Percentiles rank a stretch among this genome's conserved stretches.
Conservation (phyloP, 2,113 vertebrate genomes). For the Acanthochromis polyacanthus region DNA sequence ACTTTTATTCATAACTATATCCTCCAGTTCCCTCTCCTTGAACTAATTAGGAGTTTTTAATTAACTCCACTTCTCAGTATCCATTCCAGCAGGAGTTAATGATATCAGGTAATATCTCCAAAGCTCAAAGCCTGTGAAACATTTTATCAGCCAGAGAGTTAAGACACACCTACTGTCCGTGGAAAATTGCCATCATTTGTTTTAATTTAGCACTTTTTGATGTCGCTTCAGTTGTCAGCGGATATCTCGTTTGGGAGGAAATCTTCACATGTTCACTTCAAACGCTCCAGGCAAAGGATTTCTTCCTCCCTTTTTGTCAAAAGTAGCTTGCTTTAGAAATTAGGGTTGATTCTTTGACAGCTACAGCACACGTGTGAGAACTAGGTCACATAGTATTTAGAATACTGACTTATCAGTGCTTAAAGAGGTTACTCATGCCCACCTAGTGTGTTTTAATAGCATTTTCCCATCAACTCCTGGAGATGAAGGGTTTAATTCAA, state of each 20-base stretch:
- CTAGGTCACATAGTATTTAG: constrained; percentile 76
- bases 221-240: constrained; percentile 73
- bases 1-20: too few species aligned
- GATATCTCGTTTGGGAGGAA: constrained; percentile 70
- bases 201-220: constrained; percentile 70
- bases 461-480: constrained; percentile 13
- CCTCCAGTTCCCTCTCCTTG: background rate
- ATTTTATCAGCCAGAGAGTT: constrained; percentile 42
- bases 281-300: constrained; percentile 76
- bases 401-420: constrained; percentile 58
- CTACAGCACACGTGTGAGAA: constrained; percentile 71
- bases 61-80: constrained; percentile 5
- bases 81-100: constrained; percentile 19
- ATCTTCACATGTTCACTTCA: constrained; percentile 76
- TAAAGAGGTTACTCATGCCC: constrained; percentile 69
- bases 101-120: constrained; percentile 48
- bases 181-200: constrained; percentile 71
- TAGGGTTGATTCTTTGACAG: constrained; percentile 74
- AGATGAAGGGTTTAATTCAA: constrained; percentile 19
- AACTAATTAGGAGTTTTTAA: constrained; percentile 18
- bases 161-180: constrained; percentile 64
- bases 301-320: constrained; percentile 67
- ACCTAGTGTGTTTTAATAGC: constrained; percentile 54
- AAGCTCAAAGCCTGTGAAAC: constrained; percentile 31
- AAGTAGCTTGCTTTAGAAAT: constrained; percentile 59